phyloP scores from a whole-genome alignment of 1,140 invertebrate genomes.

The Drosophila novamexicana region DNA sequence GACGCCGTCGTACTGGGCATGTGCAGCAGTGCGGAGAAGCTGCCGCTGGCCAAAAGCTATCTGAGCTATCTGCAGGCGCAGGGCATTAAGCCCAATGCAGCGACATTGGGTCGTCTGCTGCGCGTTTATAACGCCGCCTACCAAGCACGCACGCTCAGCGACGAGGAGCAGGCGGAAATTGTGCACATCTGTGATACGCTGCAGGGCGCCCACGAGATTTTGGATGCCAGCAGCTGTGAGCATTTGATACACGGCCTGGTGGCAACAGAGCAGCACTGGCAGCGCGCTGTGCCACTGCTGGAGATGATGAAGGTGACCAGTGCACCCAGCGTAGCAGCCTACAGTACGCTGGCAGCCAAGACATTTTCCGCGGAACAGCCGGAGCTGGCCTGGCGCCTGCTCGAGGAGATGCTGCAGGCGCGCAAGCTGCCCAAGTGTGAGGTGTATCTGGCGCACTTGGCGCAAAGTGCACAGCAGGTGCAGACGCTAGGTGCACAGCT shows the following conservation, averaged over 20 bases:
- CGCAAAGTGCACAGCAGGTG: conserved; percentile 16
- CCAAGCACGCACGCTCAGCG: conserved; percentile 78
- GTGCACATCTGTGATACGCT: conserved; percentile 85
- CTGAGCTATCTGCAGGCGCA: conserved; percentile 85
- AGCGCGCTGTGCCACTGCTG: conserved; percentile 86
- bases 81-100: conserved; percentile 85
- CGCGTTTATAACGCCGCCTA: conserved; percentile 85
- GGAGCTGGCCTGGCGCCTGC: conserved; percentile 63
- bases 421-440: conserved; percentile 72
- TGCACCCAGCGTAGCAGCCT: conserved; percentile 62
- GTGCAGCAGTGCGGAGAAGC: conserved; percentile 83
- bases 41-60: conserved; percentile 86
- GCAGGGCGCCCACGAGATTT: conserved; percentile 85
- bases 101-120: conserved; percentile 86
- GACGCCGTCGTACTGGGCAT: conserved; percentile 86
- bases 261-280: conserved; percentile 87
- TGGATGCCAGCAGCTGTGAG: conserved; percentile 87
- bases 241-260: conserved; percentile 87
- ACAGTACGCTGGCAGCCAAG: conserved; percentile 59
- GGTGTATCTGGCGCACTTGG: conserved; percentile 61
- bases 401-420: conserved; percentile 65
- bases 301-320: conserved; percentile 86
- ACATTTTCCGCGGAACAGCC: conserved; percentile 48
- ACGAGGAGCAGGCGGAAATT: conserved; percentile 86
- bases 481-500: conserved; percentile 20